These are phyloP conservation scores for Lepilemur septentrionalis DNA, from an alignment of 2,797 vertebrate genomes.

Conservation along the genomic window DNA sequence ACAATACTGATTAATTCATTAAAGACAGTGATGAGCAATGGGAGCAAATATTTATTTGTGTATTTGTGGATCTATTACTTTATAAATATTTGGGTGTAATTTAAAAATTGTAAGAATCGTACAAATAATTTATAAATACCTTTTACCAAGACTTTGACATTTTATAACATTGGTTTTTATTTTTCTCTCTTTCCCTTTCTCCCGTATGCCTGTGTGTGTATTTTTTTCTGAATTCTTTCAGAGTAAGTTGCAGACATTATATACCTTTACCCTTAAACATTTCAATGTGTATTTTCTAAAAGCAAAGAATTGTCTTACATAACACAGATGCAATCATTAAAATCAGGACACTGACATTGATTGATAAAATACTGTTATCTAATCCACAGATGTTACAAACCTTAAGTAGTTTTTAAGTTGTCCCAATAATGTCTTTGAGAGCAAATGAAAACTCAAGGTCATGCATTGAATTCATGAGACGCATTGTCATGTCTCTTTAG, in stretches of 20 bases:
- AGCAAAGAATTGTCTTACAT: not conserved
- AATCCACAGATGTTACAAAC: not conserved
- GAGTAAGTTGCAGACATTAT: not conserved
- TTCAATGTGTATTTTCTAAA: slow-evolving; percentile 14
- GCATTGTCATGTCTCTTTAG: not conserved
- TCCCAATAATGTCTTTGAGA: not conserved
- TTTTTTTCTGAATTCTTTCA: not conserved
- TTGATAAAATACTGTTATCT: not conserved
- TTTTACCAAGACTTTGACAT: not conserved
- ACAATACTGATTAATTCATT: not conserved
- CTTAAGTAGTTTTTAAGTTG: not conserved
- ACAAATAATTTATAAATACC: not conserved
- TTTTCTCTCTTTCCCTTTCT: not conserved
- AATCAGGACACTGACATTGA: not conserved
- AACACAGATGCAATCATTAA: not conserved
- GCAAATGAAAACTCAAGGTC: not conserved
- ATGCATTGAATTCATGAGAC: not conserved
- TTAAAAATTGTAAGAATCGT: not conserved
- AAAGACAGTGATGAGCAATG: not conserved
- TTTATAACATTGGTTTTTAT: not conserved
- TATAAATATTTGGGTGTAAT: not conserved
- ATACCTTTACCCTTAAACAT: not conserved
- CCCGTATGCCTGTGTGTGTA: not conserved
- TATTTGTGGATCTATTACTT: not conserved
- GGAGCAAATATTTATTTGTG: not conserved